Conservation (phyloP, 2,113 vertebrate species). For the Aspiorhynchus laticeps region DNA sequence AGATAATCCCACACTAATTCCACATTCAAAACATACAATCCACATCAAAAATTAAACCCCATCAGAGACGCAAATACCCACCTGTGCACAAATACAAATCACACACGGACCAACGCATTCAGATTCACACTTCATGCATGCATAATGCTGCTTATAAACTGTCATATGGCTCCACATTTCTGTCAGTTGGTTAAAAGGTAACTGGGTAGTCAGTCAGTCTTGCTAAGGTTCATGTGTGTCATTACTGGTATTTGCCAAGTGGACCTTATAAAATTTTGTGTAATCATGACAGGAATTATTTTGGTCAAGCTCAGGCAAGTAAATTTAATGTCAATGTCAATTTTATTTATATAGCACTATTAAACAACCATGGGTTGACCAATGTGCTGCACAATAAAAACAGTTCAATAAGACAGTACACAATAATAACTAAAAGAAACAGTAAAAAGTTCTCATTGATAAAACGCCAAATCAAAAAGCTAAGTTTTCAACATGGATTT, state of each 20-base stretch:
- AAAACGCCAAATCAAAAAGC: too few relatives aligned
- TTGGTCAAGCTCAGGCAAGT: too few relatives aligned
- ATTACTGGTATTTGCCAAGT: neutral
- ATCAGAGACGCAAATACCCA: neutral
- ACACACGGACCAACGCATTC: conserved; percentile 12
- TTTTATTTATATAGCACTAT: too few relatives aligned
- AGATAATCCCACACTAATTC: conserved; percentile 7
- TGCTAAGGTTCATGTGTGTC: neutral
- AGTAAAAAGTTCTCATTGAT: too few relatives aligned
- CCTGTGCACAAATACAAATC: neutral
- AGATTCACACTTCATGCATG: neutral
- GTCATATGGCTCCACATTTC: neutral
- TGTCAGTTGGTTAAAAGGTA: neutral
- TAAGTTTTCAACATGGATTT: too few relatives aligned
- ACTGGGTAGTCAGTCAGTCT: neutral
- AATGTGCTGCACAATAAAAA: too few relatives aligned
- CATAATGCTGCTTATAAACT: neutral
- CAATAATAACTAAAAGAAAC: too few relatives aligned
- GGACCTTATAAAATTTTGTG: too few relatives aligned
- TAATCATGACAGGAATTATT: too few relatives aligned
- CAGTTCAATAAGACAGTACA: too few relatives aligned
- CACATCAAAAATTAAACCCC: neutral
- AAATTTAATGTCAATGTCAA: too few relatives aligned
- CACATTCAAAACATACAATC: neutral
- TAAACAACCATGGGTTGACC: too few relatives aligned